Evolutionary conservation across 2,113 vertebrate species (phyloP).

Genomic region (Poecile atricapillus): DNA sequence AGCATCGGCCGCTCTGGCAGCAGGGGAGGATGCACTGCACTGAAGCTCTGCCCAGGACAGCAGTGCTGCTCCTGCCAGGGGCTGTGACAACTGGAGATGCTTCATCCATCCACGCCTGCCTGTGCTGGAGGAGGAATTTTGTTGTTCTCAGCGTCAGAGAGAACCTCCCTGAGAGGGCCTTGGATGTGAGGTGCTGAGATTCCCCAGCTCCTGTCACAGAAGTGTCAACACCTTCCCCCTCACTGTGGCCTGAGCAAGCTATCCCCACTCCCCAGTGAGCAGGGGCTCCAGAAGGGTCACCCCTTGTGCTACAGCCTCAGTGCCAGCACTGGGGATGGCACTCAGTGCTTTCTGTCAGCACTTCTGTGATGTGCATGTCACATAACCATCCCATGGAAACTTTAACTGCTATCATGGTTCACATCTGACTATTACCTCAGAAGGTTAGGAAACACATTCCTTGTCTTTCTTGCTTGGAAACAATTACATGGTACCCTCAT

Average conservation of each 20-base stretch:
- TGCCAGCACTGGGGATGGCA: background rate
- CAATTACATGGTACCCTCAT: background rate
- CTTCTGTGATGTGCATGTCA: accelerated
- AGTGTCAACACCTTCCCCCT: accelerated
- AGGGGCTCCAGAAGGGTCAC: background rate
- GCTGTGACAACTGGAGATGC: accelerated
- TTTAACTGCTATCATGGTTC: background rate
- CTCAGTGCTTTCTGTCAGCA: background rate
- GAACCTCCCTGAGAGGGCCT: accelerated
- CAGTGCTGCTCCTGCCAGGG: background rate
- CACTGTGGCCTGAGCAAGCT: accelerated
- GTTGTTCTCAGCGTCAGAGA: accelerated
- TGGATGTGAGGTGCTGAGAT: accelerated
- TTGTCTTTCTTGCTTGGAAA: background rate
- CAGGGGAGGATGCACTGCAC: accelerated
- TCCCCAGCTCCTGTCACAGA: background rate
- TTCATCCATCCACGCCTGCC: accelerated
- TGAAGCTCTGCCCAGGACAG: background rate
- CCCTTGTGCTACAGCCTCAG: background rate
- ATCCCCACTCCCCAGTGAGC: background rate
- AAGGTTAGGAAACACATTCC: background rate
- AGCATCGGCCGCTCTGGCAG: accelerated
- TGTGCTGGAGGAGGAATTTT: background rate
- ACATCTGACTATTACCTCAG: background rate
- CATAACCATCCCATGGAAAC: background rate